A percentile compares a stretch with the other conserved stretches of the same genome.
Conservation (phyloP, 2,797 vertebrate genomes). For the Remorina albescens region DNA sequence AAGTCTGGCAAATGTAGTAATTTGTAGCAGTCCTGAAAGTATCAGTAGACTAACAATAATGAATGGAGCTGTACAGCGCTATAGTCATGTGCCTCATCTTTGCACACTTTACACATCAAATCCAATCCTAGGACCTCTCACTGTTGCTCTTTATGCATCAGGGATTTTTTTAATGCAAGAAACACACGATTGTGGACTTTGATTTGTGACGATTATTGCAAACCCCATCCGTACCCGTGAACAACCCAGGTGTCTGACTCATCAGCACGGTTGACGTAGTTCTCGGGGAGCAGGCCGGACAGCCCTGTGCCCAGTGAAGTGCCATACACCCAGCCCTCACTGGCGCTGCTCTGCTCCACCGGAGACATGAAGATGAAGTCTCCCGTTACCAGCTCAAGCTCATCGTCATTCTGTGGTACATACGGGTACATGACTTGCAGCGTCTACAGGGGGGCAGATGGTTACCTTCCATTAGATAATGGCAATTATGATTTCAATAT, state of each 20-base stretch:
- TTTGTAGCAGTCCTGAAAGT: neutral
- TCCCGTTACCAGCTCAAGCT: slow-evolving; percentile 93
- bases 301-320: slow-evolving; percentile 93
- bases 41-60: neutral
- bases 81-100: neutral
- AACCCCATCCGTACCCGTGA: slow-evolving; percentile 89
- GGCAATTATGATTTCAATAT: neutral
- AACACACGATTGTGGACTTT: neutral
- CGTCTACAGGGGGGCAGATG: slow-evolving; percentile 82
- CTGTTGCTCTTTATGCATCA: neutral
- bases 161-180: neutral
- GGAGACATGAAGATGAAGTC: slow-evolving; percentile 98
- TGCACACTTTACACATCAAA: neutral
- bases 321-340: slow-evolving; percentile 97
- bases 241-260: slow-evolving; percentile 98
- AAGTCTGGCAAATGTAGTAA: neutral
- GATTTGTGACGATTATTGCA: neutral
- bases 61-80: neutral
- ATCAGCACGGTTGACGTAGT: slow-evolving; percentile 94
- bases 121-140: neutral
- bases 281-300: slow-evolving; percentile 95
- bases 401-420: slow-evolving; percentile 95
- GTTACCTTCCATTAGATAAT: slow-evolving; percentile 11
- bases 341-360: slow-evolving; percentile 92
- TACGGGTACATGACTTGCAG: slow-evolving; percentile 98